Evolutionary conservation across 2,888 invertebrate genomes (phyloP).

Genomic region (Tetragonisca angustula): DNA sequence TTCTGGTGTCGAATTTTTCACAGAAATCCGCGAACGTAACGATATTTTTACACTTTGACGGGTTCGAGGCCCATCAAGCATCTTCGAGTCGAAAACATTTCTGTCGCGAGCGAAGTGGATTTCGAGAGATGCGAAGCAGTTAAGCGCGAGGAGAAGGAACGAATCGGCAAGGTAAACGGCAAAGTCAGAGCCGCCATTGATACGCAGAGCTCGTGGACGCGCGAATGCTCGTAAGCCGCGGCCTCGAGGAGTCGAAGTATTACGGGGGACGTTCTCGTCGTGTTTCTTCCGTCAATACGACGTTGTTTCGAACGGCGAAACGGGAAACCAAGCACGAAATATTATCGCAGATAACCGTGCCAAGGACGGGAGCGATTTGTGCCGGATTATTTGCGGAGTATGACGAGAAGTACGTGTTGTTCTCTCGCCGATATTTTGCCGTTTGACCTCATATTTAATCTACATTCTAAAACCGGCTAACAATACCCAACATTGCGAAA

Average conservation of each 20-base stretch:
- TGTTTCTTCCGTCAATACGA: background rate
- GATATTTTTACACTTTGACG: too few relatives aligned
- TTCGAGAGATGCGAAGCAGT: background rate
- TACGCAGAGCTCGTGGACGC: conserved; percentile 69
- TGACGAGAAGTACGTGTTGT: conserved; percentile 11
- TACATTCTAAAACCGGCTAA: background rate
- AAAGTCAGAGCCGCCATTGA: conserved; percentile 77
- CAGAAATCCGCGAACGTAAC: too few relatives aligned
- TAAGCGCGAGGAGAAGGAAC: conserved; percentile 48
- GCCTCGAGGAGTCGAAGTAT: conserved; percentile 13
- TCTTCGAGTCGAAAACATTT: too few relatives aligned
- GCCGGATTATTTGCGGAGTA: conserved; percentile 25
- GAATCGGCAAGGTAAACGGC: conserved; percentile 72
- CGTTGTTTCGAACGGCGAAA: background rate
- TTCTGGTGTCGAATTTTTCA: too few relatives aligned
- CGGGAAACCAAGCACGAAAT: conserved; percentile 21
- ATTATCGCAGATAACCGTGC: conserved; percentile 29
- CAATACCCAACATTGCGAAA: background rate
- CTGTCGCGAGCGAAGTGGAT: too few relatives aligned
- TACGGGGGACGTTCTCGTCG: background rate
- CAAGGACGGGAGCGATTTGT: conserved; percentile 22
- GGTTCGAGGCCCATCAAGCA: too few relatives aligned
- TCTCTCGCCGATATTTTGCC: conserved; percentile 31
- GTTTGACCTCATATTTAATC: conserved; percentile 5
- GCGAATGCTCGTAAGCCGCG: background rate